Conservation (phyloP, 2,888 invertebrate species). For the Heterodera filipjevi region DNA sequence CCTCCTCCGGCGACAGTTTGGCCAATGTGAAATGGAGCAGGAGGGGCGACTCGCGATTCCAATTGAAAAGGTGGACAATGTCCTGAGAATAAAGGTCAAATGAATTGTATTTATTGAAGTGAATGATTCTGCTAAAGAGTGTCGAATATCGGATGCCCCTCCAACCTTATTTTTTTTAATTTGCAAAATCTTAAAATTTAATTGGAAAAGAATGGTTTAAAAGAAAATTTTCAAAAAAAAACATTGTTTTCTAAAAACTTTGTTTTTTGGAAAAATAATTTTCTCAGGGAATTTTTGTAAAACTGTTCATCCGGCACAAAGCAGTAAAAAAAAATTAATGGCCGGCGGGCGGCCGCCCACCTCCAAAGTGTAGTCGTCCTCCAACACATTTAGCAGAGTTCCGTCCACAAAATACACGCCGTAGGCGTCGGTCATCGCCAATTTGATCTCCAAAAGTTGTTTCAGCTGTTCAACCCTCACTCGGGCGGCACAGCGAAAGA, state of each 20-base stretch:
- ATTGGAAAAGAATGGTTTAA: too few species aligned
- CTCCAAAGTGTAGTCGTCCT: slow-evolving; percentile 34
- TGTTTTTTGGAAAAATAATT: too few species aligned
- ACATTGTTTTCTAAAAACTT: too few species aligned
- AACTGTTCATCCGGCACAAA: too few species aligned
- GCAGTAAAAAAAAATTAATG: too few species aligned
- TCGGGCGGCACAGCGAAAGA: slow-evolving; percentile 38
- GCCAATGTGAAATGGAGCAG: slow-evolving; percentile 35
- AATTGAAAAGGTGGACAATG: slow-evolving; percentile 36
- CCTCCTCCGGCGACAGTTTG: slow-evolving; percentile 29
- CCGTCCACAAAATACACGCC: slow-evolving; percentile 35
- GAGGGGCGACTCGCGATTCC: slow-evolving; percentile 39
- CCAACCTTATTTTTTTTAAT: too few species aligned
- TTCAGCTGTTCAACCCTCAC: slow-evolving; percentile 34
- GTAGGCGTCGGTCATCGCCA: slow-evolving; percentile 34
- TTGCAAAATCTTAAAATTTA: too few species aligned
- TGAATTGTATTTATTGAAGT: too few species aligned
- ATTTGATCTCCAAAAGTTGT: slow-evolving; percentile 33
- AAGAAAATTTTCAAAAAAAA: too few species aligned
- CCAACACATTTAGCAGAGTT: slow-evolving; percentile 28
- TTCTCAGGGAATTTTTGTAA: too few species aligned
- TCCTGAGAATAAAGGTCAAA: slow-evolving; percentile 25
- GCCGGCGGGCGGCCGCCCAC: too few species aligned
- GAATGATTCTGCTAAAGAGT: not conserved
- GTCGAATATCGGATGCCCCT: too few species aligned